Base-by-base conservation (phyloP, 2,888 invertebrate species). In the Thymelicus lineola region DNA sequence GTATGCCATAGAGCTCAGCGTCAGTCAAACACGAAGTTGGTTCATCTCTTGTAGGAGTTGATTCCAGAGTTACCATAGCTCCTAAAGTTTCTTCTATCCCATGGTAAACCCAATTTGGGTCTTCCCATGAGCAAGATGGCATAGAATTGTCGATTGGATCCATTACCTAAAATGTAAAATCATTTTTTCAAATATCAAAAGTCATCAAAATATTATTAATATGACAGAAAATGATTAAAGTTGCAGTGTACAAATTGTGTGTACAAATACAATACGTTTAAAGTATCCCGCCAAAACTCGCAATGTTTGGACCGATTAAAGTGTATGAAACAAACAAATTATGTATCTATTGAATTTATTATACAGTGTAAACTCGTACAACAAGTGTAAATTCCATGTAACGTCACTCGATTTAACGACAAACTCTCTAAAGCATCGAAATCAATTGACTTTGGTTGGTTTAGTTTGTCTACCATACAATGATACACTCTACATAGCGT, bases 401-500 rank as follows among this genome's bases (percentile, higher is more conserved):
- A 28, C 55, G 55, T 10, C 15, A 50, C 17, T 15, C 60, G 53
- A 67, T 67, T 69, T 69, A 69, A 69, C 62, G 62, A 69, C 55
- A 48, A 48, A 48, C 14, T 14, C 35, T n/a, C 35, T 57, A 57
- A 57, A 58, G 36, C 36, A 36, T 58, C 36, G 36, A 58, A 58
- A 58, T 58, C 17, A 50, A 50, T 50, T 15, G 17, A 6, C 59
- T 59, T 59, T 17, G 59, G 42, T 59, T 59, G 38, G 59, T 59
- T 59, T 59, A 59, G 59, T 10, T 59, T 71, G 65, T 69, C 57
- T 66, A 67, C 59, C 28, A 55, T 55, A 55, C 55, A 55, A 55
- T 55, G 20, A 28, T 55, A 64, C 64, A 70, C 64, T 70, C 64
- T 55, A 70, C 20, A 58, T 70, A 70, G 65, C 59, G 46, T 69